Evolutionary conservation across 1,140 invertebrate species (phyloP).

Genomic region (Colletes latitarsis): DNA sequence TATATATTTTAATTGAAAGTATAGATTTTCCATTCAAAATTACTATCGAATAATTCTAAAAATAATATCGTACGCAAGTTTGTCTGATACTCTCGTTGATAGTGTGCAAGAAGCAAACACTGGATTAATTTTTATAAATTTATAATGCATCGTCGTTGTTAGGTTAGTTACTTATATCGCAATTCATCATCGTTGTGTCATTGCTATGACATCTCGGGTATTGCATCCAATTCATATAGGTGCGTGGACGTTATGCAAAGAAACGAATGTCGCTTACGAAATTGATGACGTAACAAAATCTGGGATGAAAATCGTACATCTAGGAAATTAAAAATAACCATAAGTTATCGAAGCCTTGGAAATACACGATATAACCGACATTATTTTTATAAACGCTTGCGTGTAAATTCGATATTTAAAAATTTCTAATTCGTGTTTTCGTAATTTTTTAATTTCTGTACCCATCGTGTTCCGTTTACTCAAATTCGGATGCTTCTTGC

Average conservation of each 20-base stretch:
- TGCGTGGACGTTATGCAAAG: constrained; percentile 28
- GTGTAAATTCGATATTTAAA: no score
- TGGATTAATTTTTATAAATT: background rate
- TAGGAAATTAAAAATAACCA: constrained; percentile 4
- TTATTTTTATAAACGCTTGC: no score
- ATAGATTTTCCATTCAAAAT: background rate
- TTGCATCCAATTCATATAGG: constrained; percentile 19
- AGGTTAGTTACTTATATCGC: background rate
- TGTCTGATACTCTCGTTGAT: no score
- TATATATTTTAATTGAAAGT: no score
- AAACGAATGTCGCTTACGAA: constrained; percentile 10
- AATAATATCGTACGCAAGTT: background rate
- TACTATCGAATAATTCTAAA: background rate
- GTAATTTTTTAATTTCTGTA: no score
- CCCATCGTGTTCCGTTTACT: no score
- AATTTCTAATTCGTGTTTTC: no score
- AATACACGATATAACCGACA: background rate
- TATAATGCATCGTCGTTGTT: background rate
- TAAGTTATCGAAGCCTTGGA: background rate
- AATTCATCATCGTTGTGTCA: constrained; percentile 17
- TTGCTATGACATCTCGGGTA: constrained; percentile 8
- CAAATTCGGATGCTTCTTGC: no score
- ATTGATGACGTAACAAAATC: constrained; percentile 23
- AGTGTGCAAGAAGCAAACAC: no score
- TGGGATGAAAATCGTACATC: background rate